Base-by-base conservation (phyloP, 1,140 invertebrate genomes). In the Tribolium madens region DNA sequence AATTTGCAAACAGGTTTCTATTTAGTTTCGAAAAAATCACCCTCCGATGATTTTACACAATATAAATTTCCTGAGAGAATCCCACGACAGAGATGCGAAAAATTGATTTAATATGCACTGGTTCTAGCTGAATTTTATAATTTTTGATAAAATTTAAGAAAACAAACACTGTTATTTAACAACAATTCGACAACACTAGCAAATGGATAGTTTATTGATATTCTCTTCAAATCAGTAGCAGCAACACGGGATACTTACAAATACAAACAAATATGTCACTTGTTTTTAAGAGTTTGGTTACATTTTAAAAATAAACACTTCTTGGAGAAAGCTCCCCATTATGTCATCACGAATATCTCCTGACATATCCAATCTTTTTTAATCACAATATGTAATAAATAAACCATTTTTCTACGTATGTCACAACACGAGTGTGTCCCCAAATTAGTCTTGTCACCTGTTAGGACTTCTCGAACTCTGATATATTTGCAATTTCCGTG, bases 1-100 rank as follows among this genome's bases (percentile, higher is more conserved):
- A 57, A 57, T 57, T 57, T 57, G 47, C 47, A 57, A 57, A 57
- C 52, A n/a, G 52, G 52, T 57, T 57, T 57, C 17, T 57, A 57
- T 57, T 57, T 21, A 57, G 17, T 21, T 57, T 36, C 33, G 33
- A 57, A 50, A 50, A 50, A 50, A 50, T 14, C 15, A 14, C 47
- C 15, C 47, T 50, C 12, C 15, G 4, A 50, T 36, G 33, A 5
- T 57, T 57, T 18, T 2, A 18, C 52, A 57, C 17, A 18, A 21
- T 57, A 18, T 2, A 57, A 18, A 18, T 9, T 21, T 17, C 15
- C 9, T 57, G 17, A 36, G 6, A 4, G 33, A 36, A 4, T 36
- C 33, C 33, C 33, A 36, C 33, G 33, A 36, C 6, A 36, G 10
- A 36, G 33, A 36, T 36, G 33, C 33, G 33, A 36, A 36, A 36